Conservation (phyloP, 2,888 invertebrate genomes). For the Eupithecia inturbata region DNA sequence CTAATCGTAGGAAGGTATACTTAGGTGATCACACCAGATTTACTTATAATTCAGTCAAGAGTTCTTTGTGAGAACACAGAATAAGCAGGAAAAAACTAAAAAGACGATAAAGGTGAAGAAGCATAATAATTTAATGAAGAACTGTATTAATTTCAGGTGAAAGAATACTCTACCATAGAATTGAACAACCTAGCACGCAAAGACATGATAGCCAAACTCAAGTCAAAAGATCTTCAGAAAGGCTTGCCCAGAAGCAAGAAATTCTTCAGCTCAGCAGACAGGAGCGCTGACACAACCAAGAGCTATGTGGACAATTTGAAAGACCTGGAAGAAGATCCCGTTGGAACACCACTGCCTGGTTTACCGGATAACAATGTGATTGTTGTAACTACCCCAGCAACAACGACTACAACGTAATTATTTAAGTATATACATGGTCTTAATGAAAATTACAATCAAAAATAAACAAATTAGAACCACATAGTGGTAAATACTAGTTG, state of each 20-base stretch:
- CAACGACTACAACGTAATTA: slow-evolving; percentile 34
- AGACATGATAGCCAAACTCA: slow-evolving; percentile 61
- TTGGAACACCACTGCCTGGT: slow-evolving; percentile 67
- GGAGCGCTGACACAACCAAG: slow-evolving; percentile 53
- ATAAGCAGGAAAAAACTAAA: not conserved
- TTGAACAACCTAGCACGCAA: slow-evolving; percentile 70
- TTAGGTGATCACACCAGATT: not conserved
- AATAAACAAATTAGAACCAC: too few relatives aligned
- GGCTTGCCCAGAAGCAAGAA: slow-evolving; percentile 51
- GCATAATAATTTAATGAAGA: too few relatives aligned
- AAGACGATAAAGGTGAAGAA: too few relatives aligned
- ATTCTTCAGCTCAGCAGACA: slow-evolving; percentile 36
- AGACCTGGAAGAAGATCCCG: slow-evolving; percentile 73
- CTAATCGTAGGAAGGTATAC: not conserved
- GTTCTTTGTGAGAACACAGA: not conserved
- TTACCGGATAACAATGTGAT: slow-evolving; percentile 66
- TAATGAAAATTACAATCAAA: not conserved
- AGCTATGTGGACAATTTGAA: slow-evolving; percentile 61
- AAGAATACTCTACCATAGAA: slow-evolving; percentile 75
- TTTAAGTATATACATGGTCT: not conserved
- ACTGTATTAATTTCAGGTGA: slow-evolving; percentile 58
- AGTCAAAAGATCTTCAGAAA: slow-evolving; percentile 60
- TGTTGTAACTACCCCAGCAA: slow-evolving; percentile 65
- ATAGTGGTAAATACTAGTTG: too few relatives aligned
- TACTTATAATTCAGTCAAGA: not conserved